Conservation (phyloP, 92 coral and sea anemone species). For the Phymanthus crucifer region DNA sequence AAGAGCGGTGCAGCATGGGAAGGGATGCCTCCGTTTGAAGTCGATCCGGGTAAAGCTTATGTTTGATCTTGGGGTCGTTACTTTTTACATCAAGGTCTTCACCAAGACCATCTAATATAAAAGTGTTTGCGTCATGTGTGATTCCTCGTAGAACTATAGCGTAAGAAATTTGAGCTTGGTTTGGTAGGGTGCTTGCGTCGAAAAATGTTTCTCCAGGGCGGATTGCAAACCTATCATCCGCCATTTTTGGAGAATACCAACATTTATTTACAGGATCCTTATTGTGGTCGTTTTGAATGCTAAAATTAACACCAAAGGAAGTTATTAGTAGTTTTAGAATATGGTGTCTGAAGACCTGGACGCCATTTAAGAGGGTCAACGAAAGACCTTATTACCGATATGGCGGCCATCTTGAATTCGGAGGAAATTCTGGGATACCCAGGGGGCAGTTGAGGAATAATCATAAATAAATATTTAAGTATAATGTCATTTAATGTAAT, state of each 20-base stretch:
- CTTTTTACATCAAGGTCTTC: constrained; percentile 6
- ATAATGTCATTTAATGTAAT: too few species aligned
- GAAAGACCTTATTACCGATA: too few species aligned
- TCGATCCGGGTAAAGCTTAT: background rate
- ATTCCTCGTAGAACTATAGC: constrained; percentile 51
- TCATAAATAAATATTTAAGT: too few species aligned
- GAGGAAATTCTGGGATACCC: too few species aligned
- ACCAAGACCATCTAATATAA: constrained; percentile 51
- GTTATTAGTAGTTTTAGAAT: background rate
- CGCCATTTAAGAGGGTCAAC: too few species aligned
- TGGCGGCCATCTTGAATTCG: too few species aligned
- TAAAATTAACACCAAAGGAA: background rate
- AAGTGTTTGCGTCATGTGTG: constrained; percentile 22
- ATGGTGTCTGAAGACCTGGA: too few species aligned
- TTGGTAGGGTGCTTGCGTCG: constrained; percentile 42
- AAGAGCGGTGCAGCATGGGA: constrained; percentile 54
- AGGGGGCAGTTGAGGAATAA: too few species aligned
- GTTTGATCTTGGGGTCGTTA: constrained; percentile 1
- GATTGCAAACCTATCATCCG: constrained; percentile 59
- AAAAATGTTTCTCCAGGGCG: constrained; percentile 65
- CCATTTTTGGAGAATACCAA: constrained; percentile 54
- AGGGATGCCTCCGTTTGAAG: constrained; percentile 10
- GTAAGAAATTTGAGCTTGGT: constrained; percentile 58
- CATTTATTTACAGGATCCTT: constrained; percentile 33
- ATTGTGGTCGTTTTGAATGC: constrained; percentile 39